Conservation (phyloP, 2,888 invertebrate genomes). For the Plagodis dolabraria region DNA sequence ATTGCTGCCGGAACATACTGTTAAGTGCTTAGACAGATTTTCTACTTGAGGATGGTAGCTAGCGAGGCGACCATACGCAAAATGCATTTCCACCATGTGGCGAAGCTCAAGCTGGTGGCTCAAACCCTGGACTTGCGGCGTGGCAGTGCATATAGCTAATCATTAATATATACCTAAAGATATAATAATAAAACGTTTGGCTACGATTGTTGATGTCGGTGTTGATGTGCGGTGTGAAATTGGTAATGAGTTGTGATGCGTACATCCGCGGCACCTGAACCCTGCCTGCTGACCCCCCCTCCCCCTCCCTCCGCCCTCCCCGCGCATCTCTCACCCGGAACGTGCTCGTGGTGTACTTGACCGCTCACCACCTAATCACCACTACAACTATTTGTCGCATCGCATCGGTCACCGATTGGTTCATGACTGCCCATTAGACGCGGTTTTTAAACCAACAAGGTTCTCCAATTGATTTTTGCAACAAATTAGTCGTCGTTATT, state of each 20-base stretch:
- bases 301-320: too few relatives aligned
- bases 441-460: slow-evolving; percentile 16
- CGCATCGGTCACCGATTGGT: neutral
- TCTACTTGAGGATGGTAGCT: too few relatives aligned
- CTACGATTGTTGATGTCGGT: slow-evolving; percentile 6
- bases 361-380: slow-evolving; percentile 16
- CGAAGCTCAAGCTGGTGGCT: too few relatives aligned
- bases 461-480: slow-evolving; percentile 10
- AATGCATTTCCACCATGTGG: too few relatives aligned
- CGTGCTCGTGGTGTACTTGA: slow-evolving; percentile 23
- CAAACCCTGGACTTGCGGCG: too few relatives aligned
- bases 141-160: too few relatives aligned
- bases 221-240: slow-evolving; percentile 12
- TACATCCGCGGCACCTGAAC: slow-evolving; percentile 19
- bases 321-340: slow-evolving; percentile 11
- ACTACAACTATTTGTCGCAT: neutral
- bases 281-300: too few relatives aligned
- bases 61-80: too few relatives aligned
- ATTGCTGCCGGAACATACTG: too few relatives aligned
- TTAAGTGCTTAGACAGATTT: too few relatives aligned
- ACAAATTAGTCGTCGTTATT: slow-evolving; percentile 1
- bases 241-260: slow-evolving; percentile 15
- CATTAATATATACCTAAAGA: too few relatives aligned
- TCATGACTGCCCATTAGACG: slow-evolving; percentile 23
- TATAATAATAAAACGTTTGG: neutral